phyloP scores from a whole-genome alignment of 2,113 vertebrate species.

The Mus musculus region GRCm39 chr12:7462001-7462500 shows the following conservation, averaged over 20 bases:
- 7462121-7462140: conserved; percentile 66
- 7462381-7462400: not conserved
- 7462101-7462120: conserved; percentile 66
- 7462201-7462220: conserved; percentile 77
- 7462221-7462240: conserved; percentile 81
- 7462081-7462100: conserved; percentile 66
- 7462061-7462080: conserved; percentile 40
- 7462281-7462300: conserved; percentile 63
- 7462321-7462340: conserved; percentile 43
- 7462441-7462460: not conserved
- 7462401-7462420: not conserved
- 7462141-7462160: conserved; percentile 69
- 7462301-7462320: not conserved
- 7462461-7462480: not conserved
- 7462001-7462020: conserved; percentile 27
- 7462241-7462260: conserved; percentile 72
- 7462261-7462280: conserved; percentile 45
- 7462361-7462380: not conserved
- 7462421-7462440: not conserved
- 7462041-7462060: conserved; percentile 66
- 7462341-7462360: not conserved
- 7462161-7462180: conserved; percentile 79
- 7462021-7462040: conserved; percentile 70
- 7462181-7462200: conserved; percentile 73
- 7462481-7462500: not conserved